Evolutionary conservation across 2,888 invertebrate species (phyloP).

Genomic region (Xestia c-nigrum): DNA sequence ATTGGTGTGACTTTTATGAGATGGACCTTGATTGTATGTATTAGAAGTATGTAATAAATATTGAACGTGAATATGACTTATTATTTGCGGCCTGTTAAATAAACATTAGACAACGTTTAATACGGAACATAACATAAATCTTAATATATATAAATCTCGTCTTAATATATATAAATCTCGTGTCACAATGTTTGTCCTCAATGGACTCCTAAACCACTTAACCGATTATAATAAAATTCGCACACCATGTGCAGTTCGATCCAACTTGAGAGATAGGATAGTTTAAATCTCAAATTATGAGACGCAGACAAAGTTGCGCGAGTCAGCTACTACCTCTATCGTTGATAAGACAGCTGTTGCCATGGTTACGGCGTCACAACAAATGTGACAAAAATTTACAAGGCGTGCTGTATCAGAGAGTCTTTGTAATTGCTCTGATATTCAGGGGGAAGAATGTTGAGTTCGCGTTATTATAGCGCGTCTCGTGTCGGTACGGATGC

Average conservation of each 20-base stretch:
- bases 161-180: no score
- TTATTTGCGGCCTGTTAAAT: slow-evolving; percentile 57
- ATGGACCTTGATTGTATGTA: slow-evolving; percentile 87
- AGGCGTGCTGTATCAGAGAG: slow-evolving; percentile 18
- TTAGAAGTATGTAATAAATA: slow-evolving; percentile 88
- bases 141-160: no score
- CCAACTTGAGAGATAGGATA: no score
- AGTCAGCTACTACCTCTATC: no score
- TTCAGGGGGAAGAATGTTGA: slow-evolving; percentile 75
- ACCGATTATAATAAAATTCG: no score
- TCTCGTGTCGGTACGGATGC: slow-evolving; percentile 82
- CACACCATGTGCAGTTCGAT: no score
- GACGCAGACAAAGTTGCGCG: no score
- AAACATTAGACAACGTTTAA: not conserved
- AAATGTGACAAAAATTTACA: slow-evolving; percentile 63
- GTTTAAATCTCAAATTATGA: no score
- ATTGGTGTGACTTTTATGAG: slow-evolving; percentile 86
- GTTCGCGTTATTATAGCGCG: slow-evolving; percentile 84
- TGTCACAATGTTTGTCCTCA: no score
- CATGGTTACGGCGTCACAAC: slow-evolving; percentile 88
- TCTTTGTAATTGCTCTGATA: slow-evolving; percentile 17
- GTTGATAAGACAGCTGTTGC: slow-evolving; percentile 68
- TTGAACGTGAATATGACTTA: slow-evolving; percentile 77
- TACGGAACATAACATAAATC: slow-evolving; percentile 1
- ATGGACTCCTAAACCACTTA: no score